These are phyloP conservation scores for Acleris sparsana DNA, from an alignment of 2,888 invertebrate genomes.

Conservation along the genomic window DNA sequence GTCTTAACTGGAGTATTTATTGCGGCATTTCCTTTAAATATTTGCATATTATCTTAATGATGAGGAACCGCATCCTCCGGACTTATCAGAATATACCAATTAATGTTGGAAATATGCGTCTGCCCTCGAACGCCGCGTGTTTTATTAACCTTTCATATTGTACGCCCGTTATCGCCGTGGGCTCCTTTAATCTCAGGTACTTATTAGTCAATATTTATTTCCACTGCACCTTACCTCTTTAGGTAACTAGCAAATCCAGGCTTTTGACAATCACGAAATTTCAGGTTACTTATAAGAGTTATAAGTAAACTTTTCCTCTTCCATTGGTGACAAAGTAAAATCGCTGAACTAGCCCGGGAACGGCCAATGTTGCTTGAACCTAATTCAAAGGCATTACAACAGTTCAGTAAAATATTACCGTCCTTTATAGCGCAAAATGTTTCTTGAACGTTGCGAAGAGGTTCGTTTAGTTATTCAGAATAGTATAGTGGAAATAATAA, in stretches of 20 bases:
- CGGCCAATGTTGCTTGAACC: conserved; percentile 24
- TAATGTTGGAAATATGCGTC: conserved; percentile 72
- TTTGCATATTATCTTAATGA: conserved; percentile 77
- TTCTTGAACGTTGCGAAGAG: conserved; percentile 58
- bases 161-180: conserved; percentile 64
- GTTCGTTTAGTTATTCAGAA: conserved; percentile 61
- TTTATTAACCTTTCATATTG: conserved; percentile 75
- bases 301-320: no score
- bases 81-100: conserved; percentile 76
- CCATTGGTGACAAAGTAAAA: no score
- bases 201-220: conserved; percentile 51
- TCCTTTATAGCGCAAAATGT: conserved; percentile 67
- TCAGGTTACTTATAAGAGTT: no score
- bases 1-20: conserved; percentile 59
- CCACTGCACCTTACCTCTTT: neutral
- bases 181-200: conserved; percentile 64
- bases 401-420: conserved; percentile 61
- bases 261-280: no score
- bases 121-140: conserved; percentile 56
- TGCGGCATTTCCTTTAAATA: conserved; percentile 57
- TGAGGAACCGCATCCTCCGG: conserved; percentile 64
- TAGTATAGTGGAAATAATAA: conserved; percentile 54
- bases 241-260: no score
- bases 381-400: conserved; percentile 55
- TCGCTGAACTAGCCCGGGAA: no score